A percentile compares a stretch with the other conserved stretches of the same genome.
Evolutionary conservation across 2,113 vertebrate species (phyloP).

Genomic region (Eolophus roseicapilla): DNA sequence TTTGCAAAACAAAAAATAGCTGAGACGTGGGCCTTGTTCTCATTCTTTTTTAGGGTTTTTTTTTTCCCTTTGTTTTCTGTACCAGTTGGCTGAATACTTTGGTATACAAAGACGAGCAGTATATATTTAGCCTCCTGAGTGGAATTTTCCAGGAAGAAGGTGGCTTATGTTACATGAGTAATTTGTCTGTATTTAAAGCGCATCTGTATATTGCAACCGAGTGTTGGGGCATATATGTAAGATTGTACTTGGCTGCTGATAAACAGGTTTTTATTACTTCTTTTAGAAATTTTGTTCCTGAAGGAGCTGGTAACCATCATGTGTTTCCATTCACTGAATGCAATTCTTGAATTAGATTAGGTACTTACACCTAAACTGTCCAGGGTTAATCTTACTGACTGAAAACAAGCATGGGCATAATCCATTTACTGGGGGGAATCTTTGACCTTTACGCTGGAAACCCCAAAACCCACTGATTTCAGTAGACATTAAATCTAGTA

Average conservation of each 20-base stretch:
- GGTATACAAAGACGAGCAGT: neutral
- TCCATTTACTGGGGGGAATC: neutral
- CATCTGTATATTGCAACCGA: neutral
- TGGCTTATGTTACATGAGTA: neutral
- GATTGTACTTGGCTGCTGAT: neutral
- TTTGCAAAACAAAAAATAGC: constrained; percentile 3
- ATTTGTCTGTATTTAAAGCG: neutral
- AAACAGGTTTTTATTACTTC: neutral
- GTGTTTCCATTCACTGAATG: neutral
- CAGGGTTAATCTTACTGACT: neutral
- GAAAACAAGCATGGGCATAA: neutral
- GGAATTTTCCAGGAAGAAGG: constrained; percentile 4
- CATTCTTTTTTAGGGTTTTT: neutral
- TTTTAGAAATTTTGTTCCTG: neutral
- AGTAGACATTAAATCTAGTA: neutral
- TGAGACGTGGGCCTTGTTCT: neutral
- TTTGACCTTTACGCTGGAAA: neutral
- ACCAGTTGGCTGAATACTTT: neutral
- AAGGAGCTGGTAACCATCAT: neutral
- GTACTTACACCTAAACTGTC: neutral
- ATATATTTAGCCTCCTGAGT: neutral
- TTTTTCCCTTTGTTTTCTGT: neutral
- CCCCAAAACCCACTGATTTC: neutral
- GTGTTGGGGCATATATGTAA: neutral
- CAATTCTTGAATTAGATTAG: neutral